A percentile compares a stretch with the other conserved stretches of the same genome.
Evolutionary conservation across 2,888 invertebrate genomes (phyloP).

Genomic region (Tromatobia lineatoria): DNA sequence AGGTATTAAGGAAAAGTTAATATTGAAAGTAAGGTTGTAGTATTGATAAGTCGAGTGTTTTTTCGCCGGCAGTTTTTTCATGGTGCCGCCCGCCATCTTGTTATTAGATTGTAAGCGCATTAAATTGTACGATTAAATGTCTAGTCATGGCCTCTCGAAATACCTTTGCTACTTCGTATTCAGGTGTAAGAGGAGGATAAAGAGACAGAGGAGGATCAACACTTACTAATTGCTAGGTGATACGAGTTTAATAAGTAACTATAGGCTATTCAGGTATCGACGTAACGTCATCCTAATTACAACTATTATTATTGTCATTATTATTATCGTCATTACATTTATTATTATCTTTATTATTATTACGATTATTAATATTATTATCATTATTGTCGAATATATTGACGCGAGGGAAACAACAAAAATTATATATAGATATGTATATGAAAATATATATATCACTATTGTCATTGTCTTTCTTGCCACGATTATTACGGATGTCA

Average conservation of each 20-base stretch:
- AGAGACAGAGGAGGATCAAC: slow-evolving; percentile 33
- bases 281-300: slow-evolving; percentile 75
- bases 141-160: slow-evolving; percentile 85
- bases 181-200: slow-evolving; percentile 58
- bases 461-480: slow-evolving; percentile 66
- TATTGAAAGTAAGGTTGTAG: slow-evolving; percentile 80
- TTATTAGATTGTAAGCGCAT: slow-evolving; percentile 83
- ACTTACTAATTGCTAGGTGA: slow-evolving; percentile 65
- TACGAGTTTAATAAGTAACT: slow-evolving; percentile 61
- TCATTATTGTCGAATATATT: slow-evolving; percentile 58
- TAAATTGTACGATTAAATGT: slow-evolving; percentile 83
- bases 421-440: slow-evolving; percentile 62
- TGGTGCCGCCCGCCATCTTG: slow-evolving; percentile 84
- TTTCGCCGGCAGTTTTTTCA: slow-evolving; percentile 81
- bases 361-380: slow-evolving; percentile 28
- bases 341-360: slow-evolving; percentile 70
- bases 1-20: slow-evolving; percentile 71
- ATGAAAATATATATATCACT: slow-evolving; percentile 57
- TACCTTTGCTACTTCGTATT: slow-evolving; percentile 80
- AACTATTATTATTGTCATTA: slow-evolving; percentile 72
- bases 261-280: slow-evolving; percentile 65
- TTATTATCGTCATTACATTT: slow-evolving; percentile 71
- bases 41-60: slow-evolving; percentile 80
- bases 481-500: slow-evolving; percentile 56
- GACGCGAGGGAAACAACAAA: slow-evolving; percentile 30